Base-by-base conservation (phyloP, 2,888 invertebrate species). In the Keiferia lycopersicella region DNA sequence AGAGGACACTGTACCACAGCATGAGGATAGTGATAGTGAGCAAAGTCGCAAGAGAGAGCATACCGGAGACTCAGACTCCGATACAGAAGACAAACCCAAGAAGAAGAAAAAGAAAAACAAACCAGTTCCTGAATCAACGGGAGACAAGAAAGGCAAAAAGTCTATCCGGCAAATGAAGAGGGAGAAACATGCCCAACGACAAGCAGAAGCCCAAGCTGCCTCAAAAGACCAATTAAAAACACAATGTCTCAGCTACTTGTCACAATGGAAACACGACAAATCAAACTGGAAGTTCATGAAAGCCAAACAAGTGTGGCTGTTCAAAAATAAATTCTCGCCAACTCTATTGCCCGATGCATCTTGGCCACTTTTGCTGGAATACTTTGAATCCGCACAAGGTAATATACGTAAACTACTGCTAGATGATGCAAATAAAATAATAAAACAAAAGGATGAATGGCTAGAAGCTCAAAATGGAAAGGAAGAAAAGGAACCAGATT, bases 231-330 rank as follows among this genome's bases (percentile, higher is more conserved):
- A 93, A 63, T 88, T 93, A 12, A 93, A 93, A 71, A 84, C 93
- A 56, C 94, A 94, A 66, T 94, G 94, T 66, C 84, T 94, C 18
- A 94, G 91, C 74, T 96, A 96, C 77, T 79, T 96, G 61, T 93
- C 93, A 1, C 93, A 94, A 75, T 96, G 96, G 96, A 95, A 96
- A 80, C 91, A 95, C 76, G 92, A 93, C 66, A 92, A 86, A 69
- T 84, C 84, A 56, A 93, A 95, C 72, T 96, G 96, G 96, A 96
- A 96, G 81, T 96, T 96, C 79, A 95, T 95, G 83, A 96, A 96
- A 82, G 83, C 94, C 0, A 93, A 94, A 66, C 96, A 96, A 86
- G 93, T 94, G n/a, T 96, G 96, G 93, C 86, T 96, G 61, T 94
- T 94, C 70, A 94, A 95, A 69, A 93, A 95, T 73, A 93, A 95